Conservation (phyloP, 2,888 invertebrate genomes). For the Oconnorella tubifera region DNA sequence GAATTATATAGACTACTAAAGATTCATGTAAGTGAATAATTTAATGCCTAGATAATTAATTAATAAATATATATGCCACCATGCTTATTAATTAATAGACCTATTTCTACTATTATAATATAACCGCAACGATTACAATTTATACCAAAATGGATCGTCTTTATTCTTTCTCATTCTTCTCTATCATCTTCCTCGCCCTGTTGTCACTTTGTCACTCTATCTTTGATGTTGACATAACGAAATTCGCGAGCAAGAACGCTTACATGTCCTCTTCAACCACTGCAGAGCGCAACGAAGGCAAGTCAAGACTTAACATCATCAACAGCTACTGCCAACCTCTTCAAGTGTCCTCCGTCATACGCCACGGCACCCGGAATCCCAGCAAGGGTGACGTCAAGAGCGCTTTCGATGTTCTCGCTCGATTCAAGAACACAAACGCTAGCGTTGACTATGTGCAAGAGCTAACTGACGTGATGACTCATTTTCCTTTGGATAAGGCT, state of each 20-base stretch:
- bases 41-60: too few relatives aligned
- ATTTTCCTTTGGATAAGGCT: neutral
- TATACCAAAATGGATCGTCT: too few relatives aligned
- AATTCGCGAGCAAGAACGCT: neutral
- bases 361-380: constrained; percentile 24
- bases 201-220: too few relatives aligned
- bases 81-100: too few relatives aligned
- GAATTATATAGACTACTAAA: too few relatives aligned
- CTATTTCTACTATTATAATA: too few relatives aligned
- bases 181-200: too few relatives aligned
- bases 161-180: too few relatives aligned
- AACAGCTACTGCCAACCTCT: constrained; percentile 11
- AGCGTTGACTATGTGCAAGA: neutral
- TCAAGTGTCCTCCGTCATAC: constrained; percentile 6
- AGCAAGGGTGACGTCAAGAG: constrained; percentile 14
- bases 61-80: too few relatives aligned
- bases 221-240: neutral
- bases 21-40: too few relatives aligned
- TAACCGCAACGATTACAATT: too few relatives aligned
- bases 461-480: neutral
- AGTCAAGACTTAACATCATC: neutral
- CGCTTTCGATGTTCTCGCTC: neutral
- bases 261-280: neutral
- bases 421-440: neutral
- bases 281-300: neutral